Base-by-base conservation (phyloP, 2,888 invertebrate species). In the Conchocele bisecta region DNA sequence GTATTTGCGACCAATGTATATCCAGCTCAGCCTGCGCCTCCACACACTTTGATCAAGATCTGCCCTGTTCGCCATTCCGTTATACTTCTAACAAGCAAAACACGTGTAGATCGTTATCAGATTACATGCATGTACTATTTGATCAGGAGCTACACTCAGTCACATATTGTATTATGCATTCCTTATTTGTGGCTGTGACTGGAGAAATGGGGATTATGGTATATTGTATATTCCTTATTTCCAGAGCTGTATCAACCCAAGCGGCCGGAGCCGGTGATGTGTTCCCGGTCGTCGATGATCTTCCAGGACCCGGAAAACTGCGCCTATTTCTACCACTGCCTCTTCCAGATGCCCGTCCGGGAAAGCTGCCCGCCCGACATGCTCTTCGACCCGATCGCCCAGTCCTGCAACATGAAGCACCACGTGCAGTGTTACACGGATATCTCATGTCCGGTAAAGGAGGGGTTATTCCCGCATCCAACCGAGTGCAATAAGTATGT, bases 241-340 rank as follows among this genome's bases (percentile, higher is more conserved):
- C 6, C 74, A 83, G 83, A 79, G 35, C 57, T 81, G 6, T 79
- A 71, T 72, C 68, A 66, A 24, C 73, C 80, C 9, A 75, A 73
- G 35, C 75, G 73, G 29, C 73, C 80, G 17, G 75, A 79, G 24
- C 75, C 77, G 20, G 64, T 83, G 17, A 54, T 46, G 13, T 83
- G 90, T 87, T 73, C 92, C 87, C 54, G 91, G 83, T 17, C 77
- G 67, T 50, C 69, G 7, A 59, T 68, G 26, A 53, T 81, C 15
- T 79, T 82, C 48, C 71, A 72, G 39, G 82, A 83, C 35, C 83
- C 83, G 1, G 79, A 78, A 11, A 82, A 83, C 58, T 83, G 83
- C 53, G 83, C 82, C 41, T 82, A 83, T 50, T 80, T 65, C 48
- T 82, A 81, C 53, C 79, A 81, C 53, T 83, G 83, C 35, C 56